Percentiles rank a stretch among this genome's conserved stretches.
Evolutionary conservation across 2,113 vertebrate species (phyloP).

Genomic region (Pitta sordida): DNA sequence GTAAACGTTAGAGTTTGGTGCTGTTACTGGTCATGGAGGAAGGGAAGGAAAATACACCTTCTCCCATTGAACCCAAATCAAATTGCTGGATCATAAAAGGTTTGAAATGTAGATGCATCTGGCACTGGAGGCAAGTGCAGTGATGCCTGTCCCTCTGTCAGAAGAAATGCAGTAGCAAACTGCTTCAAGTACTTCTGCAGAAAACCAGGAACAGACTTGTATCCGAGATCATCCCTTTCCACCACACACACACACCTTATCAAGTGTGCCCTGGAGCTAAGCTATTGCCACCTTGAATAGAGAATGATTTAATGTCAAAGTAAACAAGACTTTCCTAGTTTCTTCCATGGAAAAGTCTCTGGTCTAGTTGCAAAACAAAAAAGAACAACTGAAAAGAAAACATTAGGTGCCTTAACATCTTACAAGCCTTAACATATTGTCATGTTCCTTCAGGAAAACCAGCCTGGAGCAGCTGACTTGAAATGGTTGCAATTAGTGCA

Average conservation of each 20-base stretch:
- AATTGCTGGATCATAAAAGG: neutral
- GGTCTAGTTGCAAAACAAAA: constrained; percentile 30
- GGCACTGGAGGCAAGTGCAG: neutral
- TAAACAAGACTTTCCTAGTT: constrained; percentile 2
- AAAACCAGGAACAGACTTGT: neutral
- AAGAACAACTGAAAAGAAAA: neutral
- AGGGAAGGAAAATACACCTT: neutral
- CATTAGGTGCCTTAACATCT: neutral
- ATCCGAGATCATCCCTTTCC: neutral
- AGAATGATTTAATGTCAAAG: neutral
- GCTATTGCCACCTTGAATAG: neutral
- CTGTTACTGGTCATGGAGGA: neutral
- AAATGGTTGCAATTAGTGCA: constrained; percentile 33
- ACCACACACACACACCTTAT: neutral
- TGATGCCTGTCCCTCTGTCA: neutral
- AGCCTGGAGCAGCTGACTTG: neutral
- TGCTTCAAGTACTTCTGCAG: neutral
- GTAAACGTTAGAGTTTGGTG: neutral
- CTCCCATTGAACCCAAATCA: neutral
- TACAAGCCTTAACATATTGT: constrained; percentile 42
- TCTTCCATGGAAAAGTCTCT: neutral
- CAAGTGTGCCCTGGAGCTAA: neutral
- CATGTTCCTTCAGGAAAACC: neutral
- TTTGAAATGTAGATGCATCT: neutral
- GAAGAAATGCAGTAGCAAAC: neutral